Evolutionary conservation across 2,113 vertebrate species (phyloP).

Genomic region (Nothobranchius kuhntae): DNA sequence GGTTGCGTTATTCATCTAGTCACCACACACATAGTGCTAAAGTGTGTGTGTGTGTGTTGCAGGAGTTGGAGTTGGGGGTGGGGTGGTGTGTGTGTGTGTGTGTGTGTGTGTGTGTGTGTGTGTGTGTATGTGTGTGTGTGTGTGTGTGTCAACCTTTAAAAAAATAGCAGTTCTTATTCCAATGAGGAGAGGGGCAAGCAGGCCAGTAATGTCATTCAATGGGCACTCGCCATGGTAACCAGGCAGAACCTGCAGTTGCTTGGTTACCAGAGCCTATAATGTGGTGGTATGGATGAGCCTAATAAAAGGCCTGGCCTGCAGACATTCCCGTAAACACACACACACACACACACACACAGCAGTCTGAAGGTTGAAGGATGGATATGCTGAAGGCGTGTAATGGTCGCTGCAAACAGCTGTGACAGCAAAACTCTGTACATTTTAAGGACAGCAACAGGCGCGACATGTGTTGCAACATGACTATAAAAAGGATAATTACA

Average conservation of each 20-base stretch:
- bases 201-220: slow-evolving; percentile 75
- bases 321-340: slow-evolving; percentile 70
- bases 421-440: slow-evolving; percentile 45
- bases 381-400: slow-evolving; percentile 54
- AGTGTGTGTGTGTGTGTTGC: slow-evolving; percentile 50
- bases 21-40: slow-evolving; percentile 62
- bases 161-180: slow-evolving; percentile 70
- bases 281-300: slow-evolving; percentile 80
- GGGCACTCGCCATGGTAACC: slow-evolving; percentile 80
- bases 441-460: background rate
- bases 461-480: too few species aligned
- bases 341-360: slow-evolving; percentile 25
- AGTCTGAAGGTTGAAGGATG: slow-evolving; percentile 42
- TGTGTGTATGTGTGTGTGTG: slow-evolving; percentile 27
- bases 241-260: slow-evolving; percentile 81
- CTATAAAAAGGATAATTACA: too few species aligned
- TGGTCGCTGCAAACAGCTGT: slow-evolving; percentile 41
- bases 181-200: slow-evolving; percentile 75
- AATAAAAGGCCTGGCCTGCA: slow-evolving; percentile 73
- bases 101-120: slow-evolving; percentile 22
- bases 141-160: too few species aligned
- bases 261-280: slow-evolving; percentile 79
- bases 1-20: slow-evolving; percentile 70
- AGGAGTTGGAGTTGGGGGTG: slow-evolving; percentile 34
- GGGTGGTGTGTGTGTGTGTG: slow-evolving; percentile 18